Evolutionary conservation across 2,797 vertebrate genomes (phyloP).

Genomic region (Pangasius mekongensis): DNA sequence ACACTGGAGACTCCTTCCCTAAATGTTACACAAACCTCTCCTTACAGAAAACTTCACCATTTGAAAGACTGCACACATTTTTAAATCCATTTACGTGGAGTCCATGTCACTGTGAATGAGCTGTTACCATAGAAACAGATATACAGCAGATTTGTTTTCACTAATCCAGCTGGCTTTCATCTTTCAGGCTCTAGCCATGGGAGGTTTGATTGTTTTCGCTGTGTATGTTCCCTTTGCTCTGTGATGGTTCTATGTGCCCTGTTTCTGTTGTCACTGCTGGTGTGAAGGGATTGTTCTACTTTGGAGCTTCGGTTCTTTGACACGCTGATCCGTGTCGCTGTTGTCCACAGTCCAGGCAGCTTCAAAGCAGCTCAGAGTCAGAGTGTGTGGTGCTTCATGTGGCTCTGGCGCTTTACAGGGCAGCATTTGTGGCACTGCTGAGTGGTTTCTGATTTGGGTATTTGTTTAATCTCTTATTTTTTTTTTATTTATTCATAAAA

Average conservation of each 20-base stretch:
- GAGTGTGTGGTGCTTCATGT: background rate
- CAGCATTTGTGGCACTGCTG: background rate
- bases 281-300: background rate
- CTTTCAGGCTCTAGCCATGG: background rate
- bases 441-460: background rate
- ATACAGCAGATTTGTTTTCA: background rate
- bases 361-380: background rate
- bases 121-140: slow-evolving; percentile 12
- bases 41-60: background rate
- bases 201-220: background rate
- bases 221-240: background rate
- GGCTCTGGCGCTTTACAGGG: background rate
- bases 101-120: background rate
- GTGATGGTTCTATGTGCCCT: background rate
- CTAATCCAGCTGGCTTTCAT: background rate
- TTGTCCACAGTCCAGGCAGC: background rate
- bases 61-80: background rate
- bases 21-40: background rate
- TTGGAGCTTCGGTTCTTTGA: background rate
- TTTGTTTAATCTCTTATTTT: background rate
- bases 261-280: background rate
- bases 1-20: background rate
- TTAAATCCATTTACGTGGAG: background rate
- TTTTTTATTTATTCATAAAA: too few species aligned
- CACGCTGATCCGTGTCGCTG: background rate